Percentiles rank a stretch among this genome's conserved stretches.
phyloP scores from a whole-genome alignment of 2,113 vertebrate genomes.

The Monarcha castaneiventris region DNA sequence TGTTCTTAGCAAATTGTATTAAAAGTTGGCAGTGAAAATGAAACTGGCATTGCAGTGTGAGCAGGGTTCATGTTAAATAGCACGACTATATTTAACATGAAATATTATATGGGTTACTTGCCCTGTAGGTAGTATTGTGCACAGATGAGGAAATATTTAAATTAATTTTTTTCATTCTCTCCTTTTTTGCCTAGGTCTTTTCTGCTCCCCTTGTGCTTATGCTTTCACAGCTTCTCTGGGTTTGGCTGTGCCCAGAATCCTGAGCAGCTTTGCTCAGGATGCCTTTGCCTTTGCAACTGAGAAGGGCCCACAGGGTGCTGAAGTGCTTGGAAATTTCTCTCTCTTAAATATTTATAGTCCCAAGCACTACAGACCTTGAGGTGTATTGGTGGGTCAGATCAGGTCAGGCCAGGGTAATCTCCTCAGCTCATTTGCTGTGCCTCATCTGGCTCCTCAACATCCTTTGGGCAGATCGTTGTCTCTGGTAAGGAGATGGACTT shows the following conservation, averaged over 20 bases:
- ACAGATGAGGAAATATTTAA: background rate
- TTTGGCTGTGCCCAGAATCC: conserved; percentile 11
- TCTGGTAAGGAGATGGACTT: background rate
- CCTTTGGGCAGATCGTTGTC: background rate
- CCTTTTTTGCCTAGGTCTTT: background rate
- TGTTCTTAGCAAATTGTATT: background rate
- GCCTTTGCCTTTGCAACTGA: background rate
- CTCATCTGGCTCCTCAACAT: background rate
- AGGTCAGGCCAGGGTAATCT: background rate
- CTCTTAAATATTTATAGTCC: conserved; percentile 9
- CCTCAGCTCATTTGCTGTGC: background rate
- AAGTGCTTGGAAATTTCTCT: background rate
- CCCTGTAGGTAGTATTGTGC: background rate
- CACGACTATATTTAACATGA: background rate
- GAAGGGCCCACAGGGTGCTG: background rate
- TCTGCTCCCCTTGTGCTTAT: background rate
- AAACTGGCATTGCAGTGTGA: background rate
- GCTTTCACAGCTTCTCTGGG: background rate
- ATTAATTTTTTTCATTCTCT: background rate
- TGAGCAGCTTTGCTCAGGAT: background rate
- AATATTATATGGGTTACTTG: conserved; percentile 1
- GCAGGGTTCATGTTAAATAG: background rate
- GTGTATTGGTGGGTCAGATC: background rate
- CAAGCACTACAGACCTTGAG: background rate
- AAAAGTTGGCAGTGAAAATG: background rate